Evolutionary conservation across 1,140 invertebrate species (phyloP), one percentile per base, ranked within the genome.

Genomic region (Ptiloglossa arizonensis): DNA sequence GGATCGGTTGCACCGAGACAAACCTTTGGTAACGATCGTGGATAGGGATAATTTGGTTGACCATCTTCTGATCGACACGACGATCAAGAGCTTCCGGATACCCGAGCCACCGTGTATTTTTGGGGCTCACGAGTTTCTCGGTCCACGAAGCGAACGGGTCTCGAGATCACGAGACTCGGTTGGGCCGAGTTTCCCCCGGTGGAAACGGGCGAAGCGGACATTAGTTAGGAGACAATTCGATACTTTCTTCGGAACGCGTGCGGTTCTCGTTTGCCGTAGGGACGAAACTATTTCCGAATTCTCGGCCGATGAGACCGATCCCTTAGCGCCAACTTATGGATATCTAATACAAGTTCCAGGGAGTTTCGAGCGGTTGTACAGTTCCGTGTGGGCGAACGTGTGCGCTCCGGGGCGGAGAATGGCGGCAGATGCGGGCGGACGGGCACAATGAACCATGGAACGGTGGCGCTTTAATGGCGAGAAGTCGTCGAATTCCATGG

Each of bases 271-370:
- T 46, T 46, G 32, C 5, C 32, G 24, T 62, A 60, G 32, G 50
- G 44, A 48, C 48, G 76, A 77, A 89, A 89, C 84, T 89, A 87
- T 89, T 89, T 82, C 80, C 73, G 60, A 87, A 87, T 88, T 87
- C 69, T 68, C 66, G 54, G 57, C 68, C 82, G 79, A 88, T 86
- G 85, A 86, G 82, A 86, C 80, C 87, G 81, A 88, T 88, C 81
- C 81, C 83, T 89, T 88, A 83, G 73, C 81, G 68, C 67, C 68
- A 88, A 89, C 82, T 89, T 89, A 89, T 88, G 82, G 87, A 81
- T 86, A 87, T 80, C 85, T 88, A 87, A 87, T 89, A 89, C 86
- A 88, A 89, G 88, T 89, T 88, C 87, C 85, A 83, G 79, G 75
- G 80, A 89, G 87, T 89, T 89, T 82, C 82, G 87, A 87, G 86